A percentile compares a stretch with the other conserved stretches of the same genome.
phyloP scores from a whole-genome alignment of 1,140 invertebrate genomes.

The Chrysopa pallens region DNA sequence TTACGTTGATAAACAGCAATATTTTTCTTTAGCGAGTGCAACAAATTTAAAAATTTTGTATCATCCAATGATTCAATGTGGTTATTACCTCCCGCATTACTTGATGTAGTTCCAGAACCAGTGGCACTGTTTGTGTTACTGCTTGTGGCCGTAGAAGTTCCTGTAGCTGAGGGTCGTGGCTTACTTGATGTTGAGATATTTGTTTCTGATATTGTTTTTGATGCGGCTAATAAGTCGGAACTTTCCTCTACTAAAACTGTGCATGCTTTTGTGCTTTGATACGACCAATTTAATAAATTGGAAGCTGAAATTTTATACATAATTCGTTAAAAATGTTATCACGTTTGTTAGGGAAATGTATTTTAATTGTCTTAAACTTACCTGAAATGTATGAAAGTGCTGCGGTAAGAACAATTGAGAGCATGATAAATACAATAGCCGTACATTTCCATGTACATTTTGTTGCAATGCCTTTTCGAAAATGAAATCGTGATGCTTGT shows the following conservation, averaged over 20 bases:
- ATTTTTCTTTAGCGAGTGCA: too few species aligned
- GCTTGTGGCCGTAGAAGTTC: constrained; percentile 28
- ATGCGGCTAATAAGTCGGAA: constrained; percentile 36
- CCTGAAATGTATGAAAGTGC: constrained; percentile 76
- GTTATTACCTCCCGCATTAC: too few species aligned
- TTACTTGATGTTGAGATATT: constrained; percentile 36
- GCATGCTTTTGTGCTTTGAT: constrained; percentile 60
- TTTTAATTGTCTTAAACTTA: constrained; percentile 24
- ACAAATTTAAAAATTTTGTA: too few species aligned
- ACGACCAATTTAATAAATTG: constrained; percentile 63
- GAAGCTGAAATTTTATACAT: constrained; percentile 36
- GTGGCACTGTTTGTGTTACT: not conserved
- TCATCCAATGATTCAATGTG: too few species aligned
- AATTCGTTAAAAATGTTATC: not conserved
- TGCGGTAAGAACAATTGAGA: constrained; percentile 60
- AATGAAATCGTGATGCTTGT: constrained; percentile 56
- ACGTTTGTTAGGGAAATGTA: too few species aligned
- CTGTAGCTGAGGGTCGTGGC: constrained; percentile 34
- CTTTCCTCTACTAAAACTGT: constrained; percentile 63
- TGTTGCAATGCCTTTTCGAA: constrained; percentile 70
- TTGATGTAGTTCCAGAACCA: not conserved
- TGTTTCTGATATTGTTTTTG: constrained; percentile 39
- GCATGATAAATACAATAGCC: constrained; percentile 66
- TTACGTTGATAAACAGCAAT: not conserved
- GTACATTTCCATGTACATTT: constrained; percentile 82